A percentile compares a stretch with the other conserved stretches of the same genome.
Evolutionary conservation across 2,797 vertebrate genomes (phyloP).

Genomic region (Halcyon chelicuti): DNA sequence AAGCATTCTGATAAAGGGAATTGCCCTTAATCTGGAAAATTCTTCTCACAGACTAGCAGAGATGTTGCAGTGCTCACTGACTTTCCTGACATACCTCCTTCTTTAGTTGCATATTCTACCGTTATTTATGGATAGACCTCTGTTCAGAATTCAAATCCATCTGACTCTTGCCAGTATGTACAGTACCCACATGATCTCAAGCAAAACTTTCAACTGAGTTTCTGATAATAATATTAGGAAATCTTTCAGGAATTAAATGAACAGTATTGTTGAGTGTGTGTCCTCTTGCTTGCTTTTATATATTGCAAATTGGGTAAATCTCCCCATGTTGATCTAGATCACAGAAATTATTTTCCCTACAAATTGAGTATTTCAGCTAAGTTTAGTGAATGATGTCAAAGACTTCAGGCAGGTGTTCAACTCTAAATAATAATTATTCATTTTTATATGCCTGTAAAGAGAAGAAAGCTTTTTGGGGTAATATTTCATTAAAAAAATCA

Average conservation of each 20-base stretch:
- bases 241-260: neutral
- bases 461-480: neutral
- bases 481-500: neutral
- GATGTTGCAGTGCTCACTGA: neutral
- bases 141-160: neutral
- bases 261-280: neutral
- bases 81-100: neutral
- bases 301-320: neutral
- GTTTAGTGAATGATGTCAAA: neutral
- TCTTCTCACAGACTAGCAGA: neutral
- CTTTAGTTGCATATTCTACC: neutral
- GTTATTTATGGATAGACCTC: neutral
- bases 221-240: neutral
- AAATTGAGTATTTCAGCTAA: neutral
- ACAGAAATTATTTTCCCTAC: neutral
- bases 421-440: neutral
- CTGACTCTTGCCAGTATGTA: constrained; percentile 8
- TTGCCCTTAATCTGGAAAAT: neutral
- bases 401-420: neutral
- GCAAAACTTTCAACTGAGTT: constrained; percentile 6
- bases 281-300: neutral
- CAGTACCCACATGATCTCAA: neutral
- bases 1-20: neutral
- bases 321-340: neutral
- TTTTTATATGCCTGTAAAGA: neutral